Percentiles rank a stretch among this genome's conserved stretches.
phyloP scores from a whole-genome alignment of 2,888 invertebrate species.

The Caenorhabditis angaria region DNA sequence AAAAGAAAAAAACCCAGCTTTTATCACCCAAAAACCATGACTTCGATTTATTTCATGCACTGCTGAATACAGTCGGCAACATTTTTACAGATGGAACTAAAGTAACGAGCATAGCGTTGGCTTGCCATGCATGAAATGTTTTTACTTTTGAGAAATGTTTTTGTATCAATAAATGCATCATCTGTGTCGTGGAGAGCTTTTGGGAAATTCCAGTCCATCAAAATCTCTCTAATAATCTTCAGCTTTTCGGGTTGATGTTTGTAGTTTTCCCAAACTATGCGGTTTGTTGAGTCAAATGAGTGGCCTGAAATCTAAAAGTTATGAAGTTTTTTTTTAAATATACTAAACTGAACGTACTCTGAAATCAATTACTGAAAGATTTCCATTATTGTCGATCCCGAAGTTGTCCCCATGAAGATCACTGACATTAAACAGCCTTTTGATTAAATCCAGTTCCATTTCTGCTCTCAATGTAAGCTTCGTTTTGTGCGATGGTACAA shows the following conservation, averaged over 20 bases:
- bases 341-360: constrained; percentile 12
- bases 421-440: neutral
- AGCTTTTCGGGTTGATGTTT: constrained; percentile 9
- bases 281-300: neutral
- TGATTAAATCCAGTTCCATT: constrained; percentile 7
- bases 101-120: constrained; percentile 5
- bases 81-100: constrained; percentile 6
- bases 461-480: constrained; percentile 7
- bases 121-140: constrained; percentile 6
- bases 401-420: constrained; percentile 8
- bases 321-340: constrained; percentile 12
- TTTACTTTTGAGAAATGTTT: neutral
- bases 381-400: constrained; percentile 6
- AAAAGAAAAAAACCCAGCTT: too few relatives aligned
- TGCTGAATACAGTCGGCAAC: constrained; percentile 7
- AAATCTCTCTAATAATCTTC: constrained; percentile 1
- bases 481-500: constrained; percentile 3
- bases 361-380: constrained; percentile 9
- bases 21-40: too few relatives aligned
- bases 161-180: constrained; percentile 2
- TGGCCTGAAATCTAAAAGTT: constrained; percentile 10
- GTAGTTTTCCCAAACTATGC: constrained; percentile 8
- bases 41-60: constrained; percentile 2
- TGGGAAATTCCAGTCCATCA: neutral
- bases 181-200: constrained; percentile 1